Percentiles rank a stretch among this genome's conserved stretches.
Conservation (phyloP, 1,140 invertebrate species). For the Cataglyphis hispanica region DNA sequence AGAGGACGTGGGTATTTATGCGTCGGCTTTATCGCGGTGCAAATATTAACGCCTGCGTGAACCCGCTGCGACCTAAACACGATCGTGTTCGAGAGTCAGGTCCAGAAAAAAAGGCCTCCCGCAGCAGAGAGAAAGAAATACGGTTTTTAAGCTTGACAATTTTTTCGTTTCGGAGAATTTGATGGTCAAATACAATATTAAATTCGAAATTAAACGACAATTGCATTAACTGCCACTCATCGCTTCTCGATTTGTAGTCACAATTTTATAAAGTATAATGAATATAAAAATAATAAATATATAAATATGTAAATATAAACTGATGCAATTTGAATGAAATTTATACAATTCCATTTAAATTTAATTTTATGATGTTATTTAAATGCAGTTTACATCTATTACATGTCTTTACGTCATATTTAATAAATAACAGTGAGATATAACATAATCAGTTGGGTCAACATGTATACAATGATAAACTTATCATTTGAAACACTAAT, state of each 20-base stretch:
- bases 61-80: slow-evolving; percentile 26
- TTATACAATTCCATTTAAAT: slow-evolving; percentile 4
- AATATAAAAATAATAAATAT: not conserved
- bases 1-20: slow-evolving; percentile 54
- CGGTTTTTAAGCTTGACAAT: not conserved
- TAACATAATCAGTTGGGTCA: slow-evolving; percentile 7
- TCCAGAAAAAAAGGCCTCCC: not conserved
- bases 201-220: not conserved
- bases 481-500: not conserved
- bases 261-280: slow-evolving; percentile 4
- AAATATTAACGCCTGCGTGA: slow-evolving; percentile 52
- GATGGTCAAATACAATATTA: not conserved
- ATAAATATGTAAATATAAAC: not conserved
- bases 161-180: not conserved
- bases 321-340: not conserved
- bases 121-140: not conserved
- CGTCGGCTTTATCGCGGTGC: slow-evolving; percentile 53
- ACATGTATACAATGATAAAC: not conserved
- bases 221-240: not conserved
- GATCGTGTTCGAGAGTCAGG: not conserved
- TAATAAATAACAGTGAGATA: not conserved
- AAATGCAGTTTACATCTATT: slow-evolving; percentile 22
- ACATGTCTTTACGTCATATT: not conserved
- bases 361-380: slow-evolving; percentile 14
- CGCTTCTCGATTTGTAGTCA: not conserved